Base-by-base conservation (phyloP, 2,797 vertebrate genomes). In the Periophthalmus magnuspinnatus region DNA sequence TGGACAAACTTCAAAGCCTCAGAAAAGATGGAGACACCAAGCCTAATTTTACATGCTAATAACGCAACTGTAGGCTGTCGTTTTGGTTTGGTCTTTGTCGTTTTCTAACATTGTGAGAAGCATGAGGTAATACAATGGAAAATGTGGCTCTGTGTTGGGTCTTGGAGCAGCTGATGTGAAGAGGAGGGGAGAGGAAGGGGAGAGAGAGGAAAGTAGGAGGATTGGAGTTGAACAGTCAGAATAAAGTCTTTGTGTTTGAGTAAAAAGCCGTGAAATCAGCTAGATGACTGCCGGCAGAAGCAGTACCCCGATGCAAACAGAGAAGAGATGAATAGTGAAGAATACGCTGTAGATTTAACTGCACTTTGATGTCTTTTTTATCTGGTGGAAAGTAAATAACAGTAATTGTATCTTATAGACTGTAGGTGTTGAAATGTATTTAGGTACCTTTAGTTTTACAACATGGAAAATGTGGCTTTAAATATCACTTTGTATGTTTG, bases 211-310 rank as follows among this genome's bases (percentile, higher is more conserved):
- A 79, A 73, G 61, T 69, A 83, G 76, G 79, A 83, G 47, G 77
- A 83, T 88, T 83, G 80, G 55, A 45, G 72, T 16, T 52, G 77
- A 69, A 4, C 68, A 82, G 82, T 75, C 74, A 92, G 88, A 92
- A 92, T 85, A 84, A 81, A 80, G 80, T 73, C 88, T 90, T 90
- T 93, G 92, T 93, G 87, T 90, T 90, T 77, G 89, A 65, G 84
- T 84, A 86, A 89, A 88, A 69, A 84, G 82, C 86, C 91, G 87
- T 90, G 85, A 91, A 92, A 92, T 92, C 89, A 88, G 70, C 82
- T 71, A 65, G 79, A 82, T 83, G 86, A 89, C 88, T 77, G 74
- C 70, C 76, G 80, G 84, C 81, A 84, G 32, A 16, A 33, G 28
- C 78, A 84, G 81, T 71, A 14, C 61, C 67, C 55, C 34, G 41